Percentiles rank a stretch among this genome's conserved stretches.
Evolutionary conservation across 2,797 vertebrate species (phyloP).

Genomic region (Ceyx erithaca): DNA sequence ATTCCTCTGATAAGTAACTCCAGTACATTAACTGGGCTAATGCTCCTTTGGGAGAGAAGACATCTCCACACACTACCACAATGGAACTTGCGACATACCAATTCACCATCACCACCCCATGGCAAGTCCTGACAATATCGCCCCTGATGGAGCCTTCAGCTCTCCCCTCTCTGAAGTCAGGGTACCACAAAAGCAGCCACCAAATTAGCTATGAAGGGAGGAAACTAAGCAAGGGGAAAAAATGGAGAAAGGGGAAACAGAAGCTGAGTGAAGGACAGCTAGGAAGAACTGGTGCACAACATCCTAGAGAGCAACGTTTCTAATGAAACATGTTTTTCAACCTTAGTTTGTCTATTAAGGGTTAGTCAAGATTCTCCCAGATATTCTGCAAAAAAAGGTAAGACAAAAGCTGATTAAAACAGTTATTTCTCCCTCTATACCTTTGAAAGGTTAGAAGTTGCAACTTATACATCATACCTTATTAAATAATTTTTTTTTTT

Average conservation of each 20-base stretch:
- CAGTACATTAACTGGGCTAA: not conserved
- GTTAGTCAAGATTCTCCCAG: not conserved
- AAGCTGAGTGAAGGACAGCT: not conserved
- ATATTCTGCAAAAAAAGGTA: not conserved
- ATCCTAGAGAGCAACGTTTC: not conserved
- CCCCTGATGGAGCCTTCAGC: not conserved
- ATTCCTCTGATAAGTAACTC: not conserved
- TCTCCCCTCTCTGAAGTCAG: not conserved
- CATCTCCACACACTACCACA: fast-evolving
- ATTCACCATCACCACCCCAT: not conserved
- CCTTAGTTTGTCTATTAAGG: not conserved
- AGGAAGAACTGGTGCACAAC: not conserved
- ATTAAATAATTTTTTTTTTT: not conserved
- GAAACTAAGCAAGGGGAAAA: not conserved
- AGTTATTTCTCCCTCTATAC: not conserved
- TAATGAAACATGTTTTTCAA: not conserved
- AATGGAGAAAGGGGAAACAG: not conserved
- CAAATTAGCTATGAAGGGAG: not conserved
- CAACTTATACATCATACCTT: not conserved
- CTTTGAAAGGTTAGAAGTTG: not conserved
- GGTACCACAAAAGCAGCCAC: not conserved
- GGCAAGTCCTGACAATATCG: not conserved
- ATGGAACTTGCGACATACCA: not conserved
- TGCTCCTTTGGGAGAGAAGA: not conserved
- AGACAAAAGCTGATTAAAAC: not conserved